These are phyloP conservation scores for Ochlodes sylvanus DNA, from an alignment of 2,888 invertebrate genomes.

Conservation along the genomic window DNA sequence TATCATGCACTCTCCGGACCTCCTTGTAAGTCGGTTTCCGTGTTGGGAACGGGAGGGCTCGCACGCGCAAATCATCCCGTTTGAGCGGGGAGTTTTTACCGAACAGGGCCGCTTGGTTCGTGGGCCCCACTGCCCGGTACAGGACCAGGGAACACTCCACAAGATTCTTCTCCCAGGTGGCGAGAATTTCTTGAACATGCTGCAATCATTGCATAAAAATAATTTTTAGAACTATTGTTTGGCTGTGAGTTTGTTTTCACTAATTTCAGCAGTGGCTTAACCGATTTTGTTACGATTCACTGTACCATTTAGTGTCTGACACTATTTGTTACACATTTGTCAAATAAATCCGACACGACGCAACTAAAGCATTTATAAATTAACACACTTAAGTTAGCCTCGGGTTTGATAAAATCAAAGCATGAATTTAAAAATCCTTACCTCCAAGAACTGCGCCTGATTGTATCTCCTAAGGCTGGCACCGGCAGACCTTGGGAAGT, in stretches of 20 bases:
- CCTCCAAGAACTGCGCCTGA: slow-evolving; percentile 90
- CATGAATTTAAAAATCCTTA: slow-evolving; percentile 51
- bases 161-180: slow-evolving; percentile 88
- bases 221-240: neutral
- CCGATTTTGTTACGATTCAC: too few species aligned
- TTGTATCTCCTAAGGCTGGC: slow-evolving; percentile 92
- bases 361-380: too few species aligned
- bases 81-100: slow-evolving; percentile 89
- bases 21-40: slow-evolving; percentile 92
- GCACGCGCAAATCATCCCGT: slow-evolving; percentile 86
- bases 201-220: slow-evolving; percentile 56
- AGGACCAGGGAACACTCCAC: slow-evolving; percentile 89
- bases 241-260: too few species aligned
- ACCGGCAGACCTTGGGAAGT: slow-evolving; percentile 91
- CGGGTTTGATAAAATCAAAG: neutral
- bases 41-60: slow-evolving; percentile 92
- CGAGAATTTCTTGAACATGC: slow-evolving; percentile 91
- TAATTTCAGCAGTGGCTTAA: too few species aligned
- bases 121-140: slow-evolving; percentile 90
- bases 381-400: too few species aligned
- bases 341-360: too few species aligned
- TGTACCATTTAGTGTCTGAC: too few species aligned
- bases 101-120: slow-evolving; percentile 90
- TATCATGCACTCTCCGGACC: slow-evolving; percentile 89
- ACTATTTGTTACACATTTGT: too few species aligned